Base-by-base conservation (phyloP, 1,140 invertebrate species). In the Chironomus striatipennis region DNA sequence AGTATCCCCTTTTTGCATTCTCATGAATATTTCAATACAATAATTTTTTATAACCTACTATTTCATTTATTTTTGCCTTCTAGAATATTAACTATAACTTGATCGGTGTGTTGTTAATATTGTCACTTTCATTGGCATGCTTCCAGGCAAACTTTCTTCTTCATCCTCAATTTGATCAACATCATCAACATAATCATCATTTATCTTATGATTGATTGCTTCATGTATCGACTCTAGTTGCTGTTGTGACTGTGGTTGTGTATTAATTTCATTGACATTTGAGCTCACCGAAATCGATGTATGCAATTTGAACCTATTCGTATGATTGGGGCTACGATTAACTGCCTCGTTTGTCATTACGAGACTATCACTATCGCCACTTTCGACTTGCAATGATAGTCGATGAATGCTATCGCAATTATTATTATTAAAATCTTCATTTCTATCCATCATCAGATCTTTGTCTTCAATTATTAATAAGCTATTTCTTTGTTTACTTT, bases 61-160 rank as follows among this genome's bases (percentile, higher is more conserved):
- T 77, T 75, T 78, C 77, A 76, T 78, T 80, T 43, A 76, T 78
- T n/a, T n/a, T 77, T 80, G 80, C 42, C 78, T n/a, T n/a, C 80
- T 73, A 81, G 76, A 74, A 82, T 80, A 72, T 79, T 77, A 15
- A 81, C 78, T 24, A 82, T 78, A 21, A 78, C 76, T 6, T 75
- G n/a, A 42, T 75, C 75, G 74, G 76, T 75, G n/a, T n/a, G 17
- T 75, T 76, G 73, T 74, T 76, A 75, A 76, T 73, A 9, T 9
- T 65, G 2, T 65, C 74, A 21, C 18, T 24, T 15, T 67, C 72
- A 73, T 74, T 18, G 34, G 21, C 34, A 42, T 17, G 18, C 1
- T 34, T n/a, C n/a, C 24, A 5, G 24, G 24, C 1, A 2, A 34
- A 5, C 24, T 34, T 34, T 34, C 24, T 34, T 34, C 47, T 57